A percentile compares a stretch with the other conserved stretches of the same genome.
Evolutionary conservation across 53 echinoderm and acorn worm genomes (phyloP).

Genomic region (Actinopyga echinites): DNA sequence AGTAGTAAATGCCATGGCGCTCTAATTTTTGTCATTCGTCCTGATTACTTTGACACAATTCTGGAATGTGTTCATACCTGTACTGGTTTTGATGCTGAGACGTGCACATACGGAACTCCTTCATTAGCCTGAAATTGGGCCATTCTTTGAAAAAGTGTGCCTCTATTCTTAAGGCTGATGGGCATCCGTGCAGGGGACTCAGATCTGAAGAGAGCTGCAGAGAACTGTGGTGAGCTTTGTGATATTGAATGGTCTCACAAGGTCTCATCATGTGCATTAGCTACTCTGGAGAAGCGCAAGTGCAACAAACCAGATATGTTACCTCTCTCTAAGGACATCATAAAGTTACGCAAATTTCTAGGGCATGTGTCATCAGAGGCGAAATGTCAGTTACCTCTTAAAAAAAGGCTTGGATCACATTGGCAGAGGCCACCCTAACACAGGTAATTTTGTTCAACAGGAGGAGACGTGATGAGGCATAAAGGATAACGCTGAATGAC

Average conservation of each 20-base stretch:
- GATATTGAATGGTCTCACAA: constrained; percentile 37
- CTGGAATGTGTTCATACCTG: constrained; percentile 46
- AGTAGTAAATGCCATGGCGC: too few species aligned
- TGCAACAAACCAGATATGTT: constrained; percentile 31
- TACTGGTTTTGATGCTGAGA: constrained; percentile 42
- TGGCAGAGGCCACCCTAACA: constrained; percentile 14
- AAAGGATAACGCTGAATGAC: constrained; percentile 28
- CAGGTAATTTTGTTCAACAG: constrained; percentile 43
- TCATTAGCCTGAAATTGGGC: constrained; percentile 44
- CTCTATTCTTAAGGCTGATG: constrained; percentile 19
- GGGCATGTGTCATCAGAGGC: not conserved
- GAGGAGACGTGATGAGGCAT: constrained; percentile 43
- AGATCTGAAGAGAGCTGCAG: not conserved
- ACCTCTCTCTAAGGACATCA: constrained; percentile 1
- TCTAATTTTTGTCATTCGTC: not conserved
- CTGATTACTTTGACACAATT: constrained; percentile 55
- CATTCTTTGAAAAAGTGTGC: constrained; percentile 15
- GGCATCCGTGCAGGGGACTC: not conserved
- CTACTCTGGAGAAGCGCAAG: constrained; percentile 12
- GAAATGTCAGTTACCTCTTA: not conserved
- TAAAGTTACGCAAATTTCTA: not conserved
- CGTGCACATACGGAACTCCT: constrained; percentile 42
- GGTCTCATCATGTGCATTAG: constrained; percentile 6
- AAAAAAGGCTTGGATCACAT: not conserved
- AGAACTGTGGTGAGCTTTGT: constrained; percentile 12